Base-by-base conservation (phyloP, 2,888 invertebrate genomes). In the Pristionchus fissidentatus region DNA sequence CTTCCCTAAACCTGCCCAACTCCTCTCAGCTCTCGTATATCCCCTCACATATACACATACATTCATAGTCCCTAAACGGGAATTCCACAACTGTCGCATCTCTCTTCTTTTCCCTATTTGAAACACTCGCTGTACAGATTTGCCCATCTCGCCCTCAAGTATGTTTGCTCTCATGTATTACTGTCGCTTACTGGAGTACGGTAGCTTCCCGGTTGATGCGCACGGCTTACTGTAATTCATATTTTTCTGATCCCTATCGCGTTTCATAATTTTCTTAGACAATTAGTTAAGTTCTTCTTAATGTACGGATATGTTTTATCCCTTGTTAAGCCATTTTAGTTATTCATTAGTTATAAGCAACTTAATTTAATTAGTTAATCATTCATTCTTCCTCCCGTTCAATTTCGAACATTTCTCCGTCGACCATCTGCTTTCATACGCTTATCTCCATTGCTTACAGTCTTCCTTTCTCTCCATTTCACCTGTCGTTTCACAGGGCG, bases 381-480 rank as follows among this genome's bases (percentile, higher is more conserved):
- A n/a, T n/a, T n/a, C n/a, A n/a, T 49, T 77, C 49, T 35, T 22
- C 19, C 41, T 29, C 26, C 22, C 22, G 1, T n/a, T 66, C 66
- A 38, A 57, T 66, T 66, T 66, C 66, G 66, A 66, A 66, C 66
- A 29, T 38, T 52, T 22, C n/a, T 62, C 29, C 38, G 35, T 66
- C 66, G 22, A 26, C 70, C 70, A 70, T 70, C 70, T 70, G 70
- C 43, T 70, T 70, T 70, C 70, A 13, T n/a, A 26, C n/a, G 70
- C 70, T 70, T 70, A 70, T 70, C 70, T 70, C n/a, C n/a, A n/a
- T 8, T 60, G 41, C 79, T 26, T 79, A 52, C 79, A 49, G 49
- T 52, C 75, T 35, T 49, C 75, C 41, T 52, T 70, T 70, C 70
- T 73, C 43, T 26, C n/a, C 46, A 10, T 19, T 52, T 75, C 46